phyloP scores from a whole-genome alignment of 1,140 invertebrate species.

The Solenopsis fugax region DNA sequence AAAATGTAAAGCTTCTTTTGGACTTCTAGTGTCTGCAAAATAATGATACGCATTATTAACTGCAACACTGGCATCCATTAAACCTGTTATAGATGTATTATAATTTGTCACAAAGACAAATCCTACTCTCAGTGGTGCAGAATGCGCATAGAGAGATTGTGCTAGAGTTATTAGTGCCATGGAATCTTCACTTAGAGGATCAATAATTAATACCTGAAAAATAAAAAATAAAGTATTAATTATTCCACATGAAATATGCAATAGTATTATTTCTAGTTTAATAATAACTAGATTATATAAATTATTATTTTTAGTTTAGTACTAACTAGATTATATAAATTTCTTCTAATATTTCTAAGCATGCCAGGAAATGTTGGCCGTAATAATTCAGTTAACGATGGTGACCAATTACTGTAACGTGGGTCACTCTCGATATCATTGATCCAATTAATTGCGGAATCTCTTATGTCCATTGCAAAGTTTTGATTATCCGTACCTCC shows the following conservation, averaged over 20 bases:
- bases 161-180: conserved; percentile 93
- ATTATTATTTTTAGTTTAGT: conserved; percentile 74
- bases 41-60: conserved; percentile 97
- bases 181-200: conserved; percentile 92
- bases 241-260: conserved; percentile 60
- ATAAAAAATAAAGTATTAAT: conserved; percentile 35
- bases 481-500: conserved; percentile 89
- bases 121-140: conserved; percentile 95
- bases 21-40: conserved; percentile 92
- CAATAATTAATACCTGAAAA: conserved; percentile 94
- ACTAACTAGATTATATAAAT: conserved; percentile 96
- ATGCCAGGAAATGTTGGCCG: conserved; percentile 99
- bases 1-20: conserved; percentile 92
- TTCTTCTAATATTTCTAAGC: conserved; percentile 96
- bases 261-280: conserved; percentile 67
- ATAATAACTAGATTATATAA: conserved; percentile 95
- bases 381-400: conserved; percentile 95
- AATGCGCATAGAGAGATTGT: conserved; percentile 97
- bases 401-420: conserved; percentile 94
- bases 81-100: conserved; percentile 88
- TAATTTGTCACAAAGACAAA: conserved; percentile 93
- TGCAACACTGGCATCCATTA: conserved; percentile 93
- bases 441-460: conserved; percentile 96
- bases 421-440: conserved; percentile 98
- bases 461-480: conserved; percentile 97